Evolutionary conservation across 2,797 vertebrate species (phyloP).

Genomic region (Muscicapa striata): DNA sequence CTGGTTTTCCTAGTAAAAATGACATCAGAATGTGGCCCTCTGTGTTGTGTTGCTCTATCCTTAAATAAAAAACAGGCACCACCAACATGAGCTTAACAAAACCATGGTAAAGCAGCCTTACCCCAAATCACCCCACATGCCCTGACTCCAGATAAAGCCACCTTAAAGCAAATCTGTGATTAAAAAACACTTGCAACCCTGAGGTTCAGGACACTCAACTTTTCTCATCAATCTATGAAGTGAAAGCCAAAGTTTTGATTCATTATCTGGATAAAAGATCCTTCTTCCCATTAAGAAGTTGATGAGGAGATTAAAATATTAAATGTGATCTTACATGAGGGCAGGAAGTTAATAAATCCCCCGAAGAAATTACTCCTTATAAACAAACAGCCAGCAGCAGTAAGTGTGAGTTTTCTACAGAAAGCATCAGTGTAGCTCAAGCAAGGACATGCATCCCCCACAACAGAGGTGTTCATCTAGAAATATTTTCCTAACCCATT

Average conservation of each 20-base stretch:
- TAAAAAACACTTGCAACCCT: background rate
- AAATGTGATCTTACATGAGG: background rate
- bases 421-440: background rate
- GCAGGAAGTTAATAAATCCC: background rate
- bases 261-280: background rate
- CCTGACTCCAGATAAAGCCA: background rate
- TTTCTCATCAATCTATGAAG: background rate
- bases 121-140: rapidly evolving
- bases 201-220: background rate
- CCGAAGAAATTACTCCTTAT: background rate
- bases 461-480: background rate
- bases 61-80: background rate
- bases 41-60: background rate
- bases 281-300: background rate
- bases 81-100: background rate
- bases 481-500: constrained; percentile 3
- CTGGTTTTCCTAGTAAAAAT: background rate
- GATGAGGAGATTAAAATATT: background rate
- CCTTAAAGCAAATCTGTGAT: background rate
- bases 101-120: background rate
- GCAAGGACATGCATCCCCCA: background rate
- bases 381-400: background rate
- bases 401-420: background rate
- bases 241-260: background rate
- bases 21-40: background rate